phyloP scores from a whole-genome alignment of 1,140 invertebrate genomes.

The Trachelipus rathkii region DNA sequence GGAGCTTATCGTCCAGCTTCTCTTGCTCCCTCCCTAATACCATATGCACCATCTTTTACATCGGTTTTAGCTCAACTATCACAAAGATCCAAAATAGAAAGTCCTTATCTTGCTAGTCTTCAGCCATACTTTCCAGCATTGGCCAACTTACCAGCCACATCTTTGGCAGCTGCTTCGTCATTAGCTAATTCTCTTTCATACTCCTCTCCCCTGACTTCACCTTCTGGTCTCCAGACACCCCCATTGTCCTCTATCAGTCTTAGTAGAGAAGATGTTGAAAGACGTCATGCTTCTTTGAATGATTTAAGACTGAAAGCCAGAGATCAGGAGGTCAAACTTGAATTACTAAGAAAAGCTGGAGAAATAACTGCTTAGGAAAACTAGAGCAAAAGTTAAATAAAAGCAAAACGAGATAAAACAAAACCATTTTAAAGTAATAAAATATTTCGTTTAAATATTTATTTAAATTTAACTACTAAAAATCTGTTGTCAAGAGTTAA shows the following conservation, averaged over 20 bases:
- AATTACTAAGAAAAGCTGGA: conserved; percentile 74
- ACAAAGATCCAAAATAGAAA: conserved; percentile 36
- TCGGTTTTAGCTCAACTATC: conserved; percentile 38
- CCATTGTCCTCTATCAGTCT: conserved; percentile 27
- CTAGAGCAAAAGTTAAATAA: too few species aligned
- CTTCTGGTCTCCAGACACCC: conserved; percentile 32
- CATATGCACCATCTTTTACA: conserved; percentile 37
- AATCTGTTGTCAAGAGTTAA: too few species aligned
- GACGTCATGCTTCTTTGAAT: conserved; percentile 43
- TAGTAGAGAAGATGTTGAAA: conserved; percentile 36
- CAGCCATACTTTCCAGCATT: conserved; percentile 37
- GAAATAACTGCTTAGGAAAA: conserved; percentile 57
- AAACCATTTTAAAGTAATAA: too few species aligned
- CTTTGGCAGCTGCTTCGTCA: conserved; percentile 21
- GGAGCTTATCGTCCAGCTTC: conserved; percentile 38
- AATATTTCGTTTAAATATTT: too few species aligned
- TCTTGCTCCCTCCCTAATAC: conserved; percentile 34
- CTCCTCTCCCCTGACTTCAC: conserved; percentile 31
- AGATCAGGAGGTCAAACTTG: conserved; percentile 82
- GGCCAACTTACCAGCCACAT: conserved; percentile 30
- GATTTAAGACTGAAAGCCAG: conserved; percentile 76
- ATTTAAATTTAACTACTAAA: too few species aligned
- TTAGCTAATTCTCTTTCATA: conserved; percentile 31
- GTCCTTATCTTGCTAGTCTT: conserved; percentile 35
- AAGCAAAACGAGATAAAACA: too few species aligned